A percentile compares a stretch with the other conserved stretches of the same genome.
Conservation (phyloP, 2,797 vertebrate genomes). For the Mergus octosetaceus region DNA sequence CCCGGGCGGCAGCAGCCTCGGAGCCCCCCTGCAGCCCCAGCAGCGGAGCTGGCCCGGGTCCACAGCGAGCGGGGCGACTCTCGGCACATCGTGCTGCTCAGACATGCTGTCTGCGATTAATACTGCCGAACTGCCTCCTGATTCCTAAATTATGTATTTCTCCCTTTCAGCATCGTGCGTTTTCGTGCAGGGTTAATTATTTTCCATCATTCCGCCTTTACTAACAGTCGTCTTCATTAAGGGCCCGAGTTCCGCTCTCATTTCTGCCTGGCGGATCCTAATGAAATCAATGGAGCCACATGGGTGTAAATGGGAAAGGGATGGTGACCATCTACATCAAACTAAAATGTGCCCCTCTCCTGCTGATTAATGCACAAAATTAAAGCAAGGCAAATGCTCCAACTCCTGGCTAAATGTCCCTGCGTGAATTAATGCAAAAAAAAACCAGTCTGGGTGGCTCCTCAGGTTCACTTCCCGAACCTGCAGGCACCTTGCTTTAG, state of each 20-base stretch:
- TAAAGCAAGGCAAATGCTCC: conserved; percentile 22
- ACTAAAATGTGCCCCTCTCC: conserved; percentile 6
- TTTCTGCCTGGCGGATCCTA: background rate
- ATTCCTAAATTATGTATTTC: conserved; percentile 23
- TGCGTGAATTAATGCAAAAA: background rate
- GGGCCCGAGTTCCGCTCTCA: background rate
- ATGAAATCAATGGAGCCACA: background rate
- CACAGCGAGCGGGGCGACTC: background rate
- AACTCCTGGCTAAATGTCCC: background rate
- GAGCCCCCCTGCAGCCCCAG: background rate
- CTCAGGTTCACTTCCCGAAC: background rate
- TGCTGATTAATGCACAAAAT: conserved; percentile 29
- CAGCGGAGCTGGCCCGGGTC: background rate
- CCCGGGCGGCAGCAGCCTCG: background rate
- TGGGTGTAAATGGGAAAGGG: conserved; percentile 13
- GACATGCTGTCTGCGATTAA: conserved; percentile 37
- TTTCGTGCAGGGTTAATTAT: conserved; percentile 63
- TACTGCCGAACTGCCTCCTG: background rate
- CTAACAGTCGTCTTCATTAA: conserved; percentile 44
- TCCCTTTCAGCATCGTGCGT: background rate
- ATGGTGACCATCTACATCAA: background rate
- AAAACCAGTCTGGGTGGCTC: background rate
- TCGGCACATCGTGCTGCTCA: background rate
- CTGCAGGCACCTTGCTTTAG: accelerated
- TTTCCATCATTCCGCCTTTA: conserved; percentile 53